Percentiles rank a stretch among this genome's conserved stretches.
Evolutionary conservation across 2,797 vertebrate species (phyloP).

Genomic region (Sitta carolinensis): DNA sequence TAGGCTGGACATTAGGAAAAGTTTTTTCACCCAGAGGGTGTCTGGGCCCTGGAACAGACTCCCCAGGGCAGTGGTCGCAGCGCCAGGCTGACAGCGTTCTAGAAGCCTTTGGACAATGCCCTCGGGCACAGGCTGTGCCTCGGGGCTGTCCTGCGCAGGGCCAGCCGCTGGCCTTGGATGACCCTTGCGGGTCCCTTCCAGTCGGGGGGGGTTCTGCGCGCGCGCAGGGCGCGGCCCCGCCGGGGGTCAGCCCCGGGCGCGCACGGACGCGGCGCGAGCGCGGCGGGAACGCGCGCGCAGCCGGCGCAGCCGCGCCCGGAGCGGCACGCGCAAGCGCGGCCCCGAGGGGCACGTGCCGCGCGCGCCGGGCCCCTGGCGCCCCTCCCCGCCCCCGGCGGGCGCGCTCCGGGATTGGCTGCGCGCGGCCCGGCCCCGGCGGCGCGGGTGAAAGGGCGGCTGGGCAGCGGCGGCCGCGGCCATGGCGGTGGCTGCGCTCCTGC

Average conservation of each 20-base stretch:
- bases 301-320: neutral
- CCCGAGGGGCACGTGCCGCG: neutral
- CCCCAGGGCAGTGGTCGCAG: neutral
- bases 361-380: neutral
- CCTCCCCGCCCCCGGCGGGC: neutral
- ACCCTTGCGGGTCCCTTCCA: neutral
- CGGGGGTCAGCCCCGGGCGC: too few species aligned
- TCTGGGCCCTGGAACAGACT: neutral
- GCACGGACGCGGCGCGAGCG: neutral
- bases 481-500: neutral
- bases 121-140: neutral
- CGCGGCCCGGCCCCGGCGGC: neutral
- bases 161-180: rapidly evolving
- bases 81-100: neutral
- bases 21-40: neutral
- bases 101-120: rapidly evolving
- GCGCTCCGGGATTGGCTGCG: neutral
- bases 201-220: neutral
- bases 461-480: neutral
- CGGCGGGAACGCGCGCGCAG: neutral
- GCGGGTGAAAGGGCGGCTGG: neutral
- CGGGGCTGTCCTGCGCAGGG: neutral
- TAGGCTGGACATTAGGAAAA: too few species aligned
- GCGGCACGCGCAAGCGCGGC: neutral
- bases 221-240: neutral